These are phyloP conservation scores for Spialia ferax DNA, from an alignment of 2,888 invertebrate species.

Conservation along the genomic window DNA sequence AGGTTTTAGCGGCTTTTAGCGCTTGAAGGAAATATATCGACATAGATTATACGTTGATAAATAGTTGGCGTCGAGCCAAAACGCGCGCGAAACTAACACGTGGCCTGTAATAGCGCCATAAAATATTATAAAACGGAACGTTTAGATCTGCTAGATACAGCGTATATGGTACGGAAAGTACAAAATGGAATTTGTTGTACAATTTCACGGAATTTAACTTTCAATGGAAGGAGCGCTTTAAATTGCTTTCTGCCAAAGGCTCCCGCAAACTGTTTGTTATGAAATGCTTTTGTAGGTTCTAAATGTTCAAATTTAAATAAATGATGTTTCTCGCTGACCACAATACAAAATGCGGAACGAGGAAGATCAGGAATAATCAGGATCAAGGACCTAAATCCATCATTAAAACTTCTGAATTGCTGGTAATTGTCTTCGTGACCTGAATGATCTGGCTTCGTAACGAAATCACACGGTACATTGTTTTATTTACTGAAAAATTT, in stretches of 20 bases:
- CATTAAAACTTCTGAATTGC: too few relatives aligned
- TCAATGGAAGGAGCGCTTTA: background rate
- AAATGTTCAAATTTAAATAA: background rate
- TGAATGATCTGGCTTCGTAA: too few relatives aligned
- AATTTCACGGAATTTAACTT: background rate
- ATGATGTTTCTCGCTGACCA: too few relatives aligned
- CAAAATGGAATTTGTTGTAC: background rate
- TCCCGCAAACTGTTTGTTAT: background rate
- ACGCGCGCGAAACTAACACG: background rate
- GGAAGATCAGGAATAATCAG: too few relatives aligned
- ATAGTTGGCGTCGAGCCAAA: background rate
- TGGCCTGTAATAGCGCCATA: background rate
- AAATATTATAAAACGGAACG: constrained; percentile 2
- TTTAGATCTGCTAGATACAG: background rate
- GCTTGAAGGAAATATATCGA: constrained; percentile 2
- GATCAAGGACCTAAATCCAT: too few relatives aligned
- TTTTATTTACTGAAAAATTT: too few relatives aligned
- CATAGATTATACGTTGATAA: constrained; percentile 4
- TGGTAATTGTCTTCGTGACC: too few relatives aligned
- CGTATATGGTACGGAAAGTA: background rate
- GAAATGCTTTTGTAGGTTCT: background rate
- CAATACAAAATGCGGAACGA: too few relatives aligned
- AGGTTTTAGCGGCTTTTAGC: background rate
- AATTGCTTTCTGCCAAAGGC: background rate
- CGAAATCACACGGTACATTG: too few relatives aligned